A percentile compares a stretch with the other conserved stretches of the same genome.
phyloP scores from a whole-genome alignment of 2,113 vertebrate species.

The Calypte anna region DNA sequence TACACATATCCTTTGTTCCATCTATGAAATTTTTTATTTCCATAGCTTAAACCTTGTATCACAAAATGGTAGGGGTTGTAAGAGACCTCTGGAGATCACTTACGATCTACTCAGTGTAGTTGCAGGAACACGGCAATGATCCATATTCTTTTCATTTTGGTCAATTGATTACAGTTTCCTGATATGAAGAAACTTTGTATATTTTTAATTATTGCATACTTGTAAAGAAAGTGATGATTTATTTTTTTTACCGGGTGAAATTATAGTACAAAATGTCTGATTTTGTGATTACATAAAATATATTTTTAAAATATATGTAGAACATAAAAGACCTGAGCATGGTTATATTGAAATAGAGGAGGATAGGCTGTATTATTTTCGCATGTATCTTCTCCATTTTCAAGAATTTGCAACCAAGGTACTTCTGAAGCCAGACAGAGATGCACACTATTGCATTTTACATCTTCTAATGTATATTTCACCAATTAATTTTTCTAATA shows the following conservation, averaged over 20 bases:
- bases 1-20: neutral
- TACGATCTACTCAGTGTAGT: neutral
- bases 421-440: neutral
- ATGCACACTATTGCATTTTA: neutral
- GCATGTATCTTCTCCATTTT: neutral
- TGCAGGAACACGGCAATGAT: neutral
- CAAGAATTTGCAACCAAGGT: neutral
- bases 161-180: neutral
- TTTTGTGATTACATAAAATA: neutral
- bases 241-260: neutral
- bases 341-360: neutral
- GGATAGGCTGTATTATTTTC: neutral
- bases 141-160: neutral
- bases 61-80: no score
- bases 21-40: neutral
- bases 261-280: neutral
- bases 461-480: neutral
- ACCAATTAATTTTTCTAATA: neutral
- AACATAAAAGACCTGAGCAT: neutral
- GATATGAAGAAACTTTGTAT: neutral
- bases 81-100: no score
- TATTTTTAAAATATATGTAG: accelerated
- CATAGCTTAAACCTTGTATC: neutral
- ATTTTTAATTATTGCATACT: neutral
- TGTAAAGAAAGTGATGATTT: neutral